Evolutionary conservation across 2,113 vertebrate genomes (phyloP).

Genomic region (Scomber japonicus): DNA sequence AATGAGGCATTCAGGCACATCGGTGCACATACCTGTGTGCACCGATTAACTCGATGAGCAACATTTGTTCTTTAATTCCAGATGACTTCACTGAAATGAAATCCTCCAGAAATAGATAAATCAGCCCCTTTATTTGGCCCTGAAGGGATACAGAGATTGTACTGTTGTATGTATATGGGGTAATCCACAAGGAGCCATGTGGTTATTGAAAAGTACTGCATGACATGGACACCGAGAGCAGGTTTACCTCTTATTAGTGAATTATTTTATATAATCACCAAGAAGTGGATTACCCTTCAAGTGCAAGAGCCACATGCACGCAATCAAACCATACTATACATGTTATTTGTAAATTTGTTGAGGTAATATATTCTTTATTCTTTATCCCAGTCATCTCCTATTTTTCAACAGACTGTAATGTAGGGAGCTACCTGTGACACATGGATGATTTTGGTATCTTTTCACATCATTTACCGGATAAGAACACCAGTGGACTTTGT

Average conservation of each 20-base stretch:
- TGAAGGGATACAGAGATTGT: background rate
- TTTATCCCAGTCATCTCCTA: background rate
- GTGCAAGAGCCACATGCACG: background rate
- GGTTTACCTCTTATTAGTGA: background rate
- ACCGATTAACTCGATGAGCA: slow-evolving; percentile 27
- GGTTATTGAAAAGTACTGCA: slow-evolving; percentile 23
- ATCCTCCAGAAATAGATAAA: background rate
- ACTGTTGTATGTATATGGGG: background rate
- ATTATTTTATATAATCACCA: background rate
- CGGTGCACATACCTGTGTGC: background rate
- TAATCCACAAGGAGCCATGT: slow-evolving; percentile 6
- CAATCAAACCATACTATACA: background rate
- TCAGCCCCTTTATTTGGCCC: slow-evolving; percentile 1
- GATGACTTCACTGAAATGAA: background rate
- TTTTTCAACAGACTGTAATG: background rate
- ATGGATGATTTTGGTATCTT: background rate
- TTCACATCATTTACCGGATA: background rate
- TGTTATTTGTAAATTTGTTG: background rate
- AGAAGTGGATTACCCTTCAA: background rate
- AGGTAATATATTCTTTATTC: background rate
- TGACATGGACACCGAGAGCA: background rate
- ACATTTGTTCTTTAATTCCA: slow-evolving; percentile 5
- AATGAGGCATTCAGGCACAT: slow-evolving; percentile 21
- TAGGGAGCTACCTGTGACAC: background rate
- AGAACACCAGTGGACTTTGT: too few relatives aligned